A percentile compares a stretch with the other conserved stretches of the same genome.
Evolutionary conservation across 2,113 vertebrate genomes (phyloP).

Genomic region (Oryzias curvinotus): DNA sequence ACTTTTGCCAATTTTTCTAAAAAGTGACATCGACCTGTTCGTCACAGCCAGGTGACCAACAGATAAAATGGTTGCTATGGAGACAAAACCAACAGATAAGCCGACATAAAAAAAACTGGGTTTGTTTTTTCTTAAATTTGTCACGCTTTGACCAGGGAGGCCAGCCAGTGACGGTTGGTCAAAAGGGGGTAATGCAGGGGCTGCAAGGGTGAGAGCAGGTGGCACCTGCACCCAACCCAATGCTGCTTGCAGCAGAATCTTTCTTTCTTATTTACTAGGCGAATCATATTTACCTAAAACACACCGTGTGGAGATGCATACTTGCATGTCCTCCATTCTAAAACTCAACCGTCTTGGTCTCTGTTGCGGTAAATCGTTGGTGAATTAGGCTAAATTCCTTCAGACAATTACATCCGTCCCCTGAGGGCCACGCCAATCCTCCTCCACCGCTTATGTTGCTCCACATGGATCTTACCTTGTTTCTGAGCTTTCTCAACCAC

Average conservation of each 20-base stretch:
- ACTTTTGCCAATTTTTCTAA: no score
- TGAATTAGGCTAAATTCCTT: conserved; percentile 45
- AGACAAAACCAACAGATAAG: no score
- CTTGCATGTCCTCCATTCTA: conserved; percentile 35
- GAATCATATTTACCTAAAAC: conserved; percentile 32
- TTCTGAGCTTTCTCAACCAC: background rate
- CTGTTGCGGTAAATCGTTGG: conserved; percentile 36
- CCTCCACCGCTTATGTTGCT: conserved; percentile 10
- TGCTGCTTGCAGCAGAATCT: background rate
- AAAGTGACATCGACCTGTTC: no score
- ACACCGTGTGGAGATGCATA: conserved; percentile 21
- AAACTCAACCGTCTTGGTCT: conserved; percentile 43
- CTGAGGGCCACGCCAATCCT: conserved; percentile 28
- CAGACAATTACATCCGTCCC: conserved; percentile 26
- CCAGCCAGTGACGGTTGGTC: no score
- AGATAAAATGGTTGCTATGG: no score
- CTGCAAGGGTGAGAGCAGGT: no score
- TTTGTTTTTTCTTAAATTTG: no score
- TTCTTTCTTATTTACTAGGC: background rate
- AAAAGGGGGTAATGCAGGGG: no score
- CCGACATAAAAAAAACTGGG: no score
- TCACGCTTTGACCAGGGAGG: no score
- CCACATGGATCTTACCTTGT: conserved; percentile 15
- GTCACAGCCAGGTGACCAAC: no score
- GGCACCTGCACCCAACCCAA: no score